Evolutionary conservation across 2,797 vertebrate species (phyloP).

Genomic region (Sebastiscus albofasciatus): DNA sequence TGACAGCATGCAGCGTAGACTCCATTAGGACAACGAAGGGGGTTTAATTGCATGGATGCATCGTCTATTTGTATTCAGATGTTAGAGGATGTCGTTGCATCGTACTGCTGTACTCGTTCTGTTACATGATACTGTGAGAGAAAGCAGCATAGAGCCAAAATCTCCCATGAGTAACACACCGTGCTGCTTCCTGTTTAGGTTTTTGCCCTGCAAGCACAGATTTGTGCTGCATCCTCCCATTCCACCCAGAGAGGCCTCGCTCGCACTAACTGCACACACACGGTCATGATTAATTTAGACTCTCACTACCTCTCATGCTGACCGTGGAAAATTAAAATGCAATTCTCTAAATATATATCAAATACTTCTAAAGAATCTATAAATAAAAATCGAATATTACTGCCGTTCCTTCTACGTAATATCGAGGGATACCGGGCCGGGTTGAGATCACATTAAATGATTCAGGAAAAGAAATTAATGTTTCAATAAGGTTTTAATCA

Average conservation of each 20-base stretch:
- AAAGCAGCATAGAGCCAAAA: background rate
- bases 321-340: background rate
- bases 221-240: background rate
- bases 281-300: background rate
- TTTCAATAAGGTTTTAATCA: background rate
- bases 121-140: slow-evolving; percentile 24
- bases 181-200: background rate
- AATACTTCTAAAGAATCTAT: background rate
- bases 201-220: background rate
- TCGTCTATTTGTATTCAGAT: background rate
- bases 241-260: background rate
- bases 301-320: background rate
- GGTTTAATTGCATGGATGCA: background rate
- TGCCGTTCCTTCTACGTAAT: no score
- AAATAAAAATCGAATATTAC: background rate
- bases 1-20: background rate
- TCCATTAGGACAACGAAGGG: background rate
- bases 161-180: background rate
- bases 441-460: background rate
- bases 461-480: background rate
- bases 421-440: accelerated
- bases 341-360: background rate
- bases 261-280: background rate
- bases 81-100: background rate
- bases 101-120: slow-evolving; percentile 2